phyloP scores from a whole-genome alignment of 2,113 vertebrate species.

The Illadopsis cleaveri region DNA sequence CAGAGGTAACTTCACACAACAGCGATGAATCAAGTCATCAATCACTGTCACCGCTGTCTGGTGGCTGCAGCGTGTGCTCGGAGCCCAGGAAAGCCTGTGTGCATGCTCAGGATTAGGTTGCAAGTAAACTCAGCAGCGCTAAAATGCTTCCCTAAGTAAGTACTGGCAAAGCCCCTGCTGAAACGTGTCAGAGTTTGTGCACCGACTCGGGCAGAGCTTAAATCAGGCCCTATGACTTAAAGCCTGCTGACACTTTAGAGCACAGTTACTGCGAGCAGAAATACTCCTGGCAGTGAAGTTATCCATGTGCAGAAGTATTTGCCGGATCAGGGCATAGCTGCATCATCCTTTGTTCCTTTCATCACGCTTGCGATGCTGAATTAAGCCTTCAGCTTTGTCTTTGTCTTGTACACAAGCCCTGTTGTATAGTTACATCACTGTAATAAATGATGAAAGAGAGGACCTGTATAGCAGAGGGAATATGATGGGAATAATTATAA shows the following conservation, averaged over 20 bases:
- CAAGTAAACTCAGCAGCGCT: constrained; percentile 63
- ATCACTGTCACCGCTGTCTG: constrained; percentile 37
- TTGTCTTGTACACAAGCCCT: constrained; percentile 40
- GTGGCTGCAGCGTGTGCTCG: background rate
- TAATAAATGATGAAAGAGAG: constrained; percentile 32
- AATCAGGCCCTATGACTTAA: constrained; percentile 25
- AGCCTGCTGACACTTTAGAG: constrained; percentile 28
- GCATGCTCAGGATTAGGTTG: constrained; percentile 68
- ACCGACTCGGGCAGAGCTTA: background rate
- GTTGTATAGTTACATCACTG: constrained; percentile 25
- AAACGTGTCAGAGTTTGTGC: constrained; percentile 20
- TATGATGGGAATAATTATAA: constrained; percentile 18
- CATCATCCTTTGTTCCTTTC: constrained; percentile 61
- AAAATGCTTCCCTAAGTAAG: constrained; percentile 56
- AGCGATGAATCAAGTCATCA: constrained; percentile 57
- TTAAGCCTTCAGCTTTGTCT: constrained; percentile 64
- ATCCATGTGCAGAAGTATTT: constrained; percentile 63
- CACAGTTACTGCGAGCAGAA: constrained; percentile 9
- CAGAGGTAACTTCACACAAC: constrained; percentile 1
- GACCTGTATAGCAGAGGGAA: background rate
- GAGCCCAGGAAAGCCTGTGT: constrained; percentile 61
- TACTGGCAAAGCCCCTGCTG: constrained; percentile 38
- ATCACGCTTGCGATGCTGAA: constrained; percentile 29
- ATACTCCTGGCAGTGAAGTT: constrained; percentile 45
- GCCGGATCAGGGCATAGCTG: constrained; percentile 62